Base-by-base conservation (phyloP, 2,113 vertebrate species). In the Pontoporia blainvillei region DNA sequence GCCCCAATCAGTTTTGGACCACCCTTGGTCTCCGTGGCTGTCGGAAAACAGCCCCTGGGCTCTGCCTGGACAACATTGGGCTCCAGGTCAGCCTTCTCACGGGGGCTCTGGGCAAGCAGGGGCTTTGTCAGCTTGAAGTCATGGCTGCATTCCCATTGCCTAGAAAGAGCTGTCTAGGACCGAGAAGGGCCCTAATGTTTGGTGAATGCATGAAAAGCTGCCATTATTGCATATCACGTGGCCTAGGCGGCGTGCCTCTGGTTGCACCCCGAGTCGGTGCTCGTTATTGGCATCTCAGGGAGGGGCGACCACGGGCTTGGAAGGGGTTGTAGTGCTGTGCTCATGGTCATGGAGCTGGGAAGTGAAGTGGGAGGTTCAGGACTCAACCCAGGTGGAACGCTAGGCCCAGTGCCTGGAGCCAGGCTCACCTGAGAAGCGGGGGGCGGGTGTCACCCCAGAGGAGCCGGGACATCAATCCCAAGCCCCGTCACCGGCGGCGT, bases 221-320 rank as follows among this genome's bases (percentile, higher is more conserved):
- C 57, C 44, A 0, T 31, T 9, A 1, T 2, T 23, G 34, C 13
- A 12, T 1, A 0, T 10, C 17, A 1, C 0, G 0, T 3, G 54
- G 29, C 39, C 59, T 3, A 0, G 46, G 44, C 31, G 14, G 8
- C 17, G n/a, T 2, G 3, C 25, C 3, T 14, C 8, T 15, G 34
- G 29, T 23, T 36, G 18, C 36, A 2, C 10, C 39, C 2, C 1
- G 2, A 4, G 54, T 15, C 13, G 1, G 57, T 36, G 11, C 17
- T 11, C 23, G 18, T 2, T 12, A 3, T 2, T 36, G 2, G 49
- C 9, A 21, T 34, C 44, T 18, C 57, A 21, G 21, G 46, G n/a
- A 54, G 9, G 13, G 3, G 17, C 6, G 29, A 67, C 29, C 72
- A 21, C 0, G 0, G 61, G 82, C 41, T 67, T 3, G 2, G 29